phyloP scores from a whole-genome alignment of 2,113 vertebrate species.

The Chionodraco myersi region DNA sequence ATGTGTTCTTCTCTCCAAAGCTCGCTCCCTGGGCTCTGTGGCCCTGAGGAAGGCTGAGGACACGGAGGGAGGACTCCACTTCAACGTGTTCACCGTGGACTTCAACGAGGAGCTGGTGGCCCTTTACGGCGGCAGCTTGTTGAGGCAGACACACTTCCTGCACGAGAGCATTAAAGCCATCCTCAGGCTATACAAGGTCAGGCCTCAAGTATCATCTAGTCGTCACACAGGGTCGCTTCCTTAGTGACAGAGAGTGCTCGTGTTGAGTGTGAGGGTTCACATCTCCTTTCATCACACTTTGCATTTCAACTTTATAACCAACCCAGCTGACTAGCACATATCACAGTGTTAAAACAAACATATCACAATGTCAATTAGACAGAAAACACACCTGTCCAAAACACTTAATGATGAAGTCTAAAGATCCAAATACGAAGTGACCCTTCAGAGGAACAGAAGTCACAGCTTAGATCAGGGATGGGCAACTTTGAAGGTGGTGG shows the following conservation, averaged over 20 bases:
- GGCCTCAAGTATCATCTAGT: slow-evolving; percentile 29
- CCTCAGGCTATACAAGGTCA: slow-evolving; percentile 94
- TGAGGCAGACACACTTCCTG: slow-evolving; percentile 92
- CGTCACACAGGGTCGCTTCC: neutral
- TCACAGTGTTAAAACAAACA: too few species aligned
- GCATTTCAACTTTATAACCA: neutral
- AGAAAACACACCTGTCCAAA: too few species aligned
- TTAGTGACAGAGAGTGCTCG: neutral
- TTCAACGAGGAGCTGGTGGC: slow-evolving; percentile 98
- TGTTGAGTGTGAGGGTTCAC: slow-evolving; percentile 4
- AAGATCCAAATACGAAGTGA: neutral
- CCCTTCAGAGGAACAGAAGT: neutral
- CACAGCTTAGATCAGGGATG: too few species aligned
- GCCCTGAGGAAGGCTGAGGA: slow-evolving; percentile 95
- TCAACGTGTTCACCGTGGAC: slow-evolving; percentile 96
- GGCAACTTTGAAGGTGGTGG: too few species aligned
- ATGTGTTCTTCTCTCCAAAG: slow-evolving; percentile 71
- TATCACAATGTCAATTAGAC: neutral
- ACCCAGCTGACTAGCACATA: neutral
- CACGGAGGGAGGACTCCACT: slow-evolving; percentile 89
- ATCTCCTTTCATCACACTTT: slow-evolving; percentile 12
- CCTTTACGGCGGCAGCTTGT: slow-evolving; percentile 93
- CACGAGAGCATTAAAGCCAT: slow-evolving; percentile 95
- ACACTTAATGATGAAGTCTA: too few species aligned
- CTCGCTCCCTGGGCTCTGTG: slow-evolving; percentile 94